Evolutionary conservation across 2,888 invertebrate species (phyloP).

Genomic region (Scaptodrosophila latifasciaeformis): DNA sequence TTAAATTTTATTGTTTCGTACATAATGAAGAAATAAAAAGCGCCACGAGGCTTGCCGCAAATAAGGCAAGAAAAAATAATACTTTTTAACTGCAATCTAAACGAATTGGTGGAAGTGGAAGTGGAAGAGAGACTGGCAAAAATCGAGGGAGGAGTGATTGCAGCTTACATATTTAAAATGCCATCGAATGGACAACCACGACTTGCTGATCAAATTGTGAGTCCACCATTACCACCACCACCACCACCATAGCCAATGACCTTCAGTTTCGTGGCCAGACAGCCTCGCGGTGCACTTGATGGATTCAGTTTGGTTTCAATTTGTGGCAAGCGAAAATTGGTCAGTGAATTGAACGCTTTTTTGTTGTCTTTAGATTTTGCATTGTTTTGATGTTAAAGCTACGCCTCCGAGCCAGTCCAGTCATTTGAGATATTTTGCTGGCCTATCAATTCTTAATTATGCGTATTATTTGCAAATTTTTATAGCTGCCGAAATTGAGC

Average conservation of each 20-base stretch:
- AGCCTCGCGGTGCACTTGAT: too few species aligned
- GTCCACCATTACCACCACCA: too few species aligned
- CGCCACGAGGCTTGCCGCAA: conserved; percentile 34
- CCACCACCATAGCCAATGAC: too few species aligned
- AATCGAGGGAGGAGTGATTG: neutral
- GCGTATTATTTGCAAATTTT: conserved; percentile 49
- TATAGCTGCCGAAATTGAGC: conserved; percentile 31
- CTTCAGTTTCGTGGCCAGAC: too few species aligned
- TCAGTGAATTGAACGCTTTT: conserved; percentile 2
- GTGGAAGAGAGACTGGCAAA: conserved; percentile 1
- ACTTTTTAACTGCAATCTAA: neutral
- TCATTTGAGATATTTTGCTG: neutral
- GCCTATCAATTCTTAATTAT: conserved; percentile 50
- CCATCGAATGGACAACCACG: conserved; percentile 10
- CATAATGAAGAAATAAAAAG: conserved; percentile 58
- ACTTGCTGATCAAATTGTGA: neutral
- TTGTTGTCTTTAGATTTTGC: conserved; percentile 13
- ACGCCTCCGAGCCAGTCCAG: conserved; percentile 5
- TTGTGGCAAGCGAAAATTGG: neutral
- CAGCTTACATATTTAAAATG: neutral
- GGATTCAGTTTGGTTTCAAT: conserved; percentile 24
- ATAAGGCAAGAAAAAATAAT: neutral
- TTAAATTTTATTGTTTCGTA: conserved; percentile 58
- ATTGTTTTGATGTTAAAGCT: too few species aligned
- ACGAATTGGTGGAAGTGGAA: neutral